Evolutionary conservation across 2,797 vertebrate genomes (phyloP).

Genomic region (Melanotaenia pygmaea): DNA sequence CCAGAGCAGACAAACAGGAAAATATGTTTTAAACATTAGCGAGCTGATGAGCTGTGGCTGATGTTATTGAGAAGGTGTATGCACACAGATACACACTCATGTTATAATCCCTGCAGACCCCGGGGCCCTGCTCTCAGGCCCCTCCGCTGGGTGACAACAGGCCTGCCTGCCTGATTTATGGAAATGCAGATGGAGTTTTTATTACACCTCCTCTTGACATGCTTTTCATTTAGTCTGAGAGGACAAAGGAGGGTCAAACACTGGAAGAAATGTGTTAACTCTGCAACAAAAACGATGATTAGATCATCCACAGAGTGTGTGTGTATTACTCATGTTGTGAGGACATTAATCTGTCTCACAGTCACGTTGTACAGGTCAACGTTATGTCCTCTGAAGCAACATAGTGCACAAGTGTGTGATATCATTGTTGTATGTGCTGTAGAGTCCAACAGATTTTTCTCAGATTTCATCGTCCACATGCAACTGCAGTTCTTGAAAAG

Average conservation of each 20-base stretch:
- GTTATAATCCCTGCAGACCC: conserved; percentile 69
- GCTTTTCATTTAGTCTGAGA: conserved; percentile 12
- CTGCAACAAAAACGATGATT: conserved; percentile 45
- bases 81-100: conserved; percentile 21
- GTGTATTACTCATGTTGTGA: conserved; percentile 16
- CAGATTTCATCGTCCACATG: too few species aligned
- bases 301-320: conserved; percentile 22
- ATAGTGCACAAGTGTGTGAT: conserved; percentile 1
- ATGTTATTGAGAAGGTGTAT: conserved; percentile 18
- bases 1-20: conserved; percentile 15
- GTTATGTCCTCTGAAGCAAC: background rate
- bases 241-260: conserved; percentile 63
- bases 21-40: conserved; percentile 77
- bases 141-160: conserved; percentile 73
- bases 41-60: conserved; percentile 53
- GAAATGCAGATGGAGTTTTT: conserved; percentile 73
- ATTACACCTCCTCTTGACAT: conserved; percentile 45
- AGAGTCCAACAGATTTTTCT: background rate
- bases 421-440: background rate
- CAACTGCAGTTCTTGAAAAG: too few species aligned
- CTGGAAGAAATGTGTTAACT: conserved; percentile 59
- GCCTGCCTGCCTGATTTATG: conserved; percentile 77
- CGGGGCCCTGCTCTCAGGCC: conserved; percentile 71
- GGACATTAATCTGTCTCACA: conserved; percentile 8
- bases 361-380: background rate